phyloP scores from a whole-genome alignment of 2,888 invertebrate species.

The Xylocampa areola region DNA sequence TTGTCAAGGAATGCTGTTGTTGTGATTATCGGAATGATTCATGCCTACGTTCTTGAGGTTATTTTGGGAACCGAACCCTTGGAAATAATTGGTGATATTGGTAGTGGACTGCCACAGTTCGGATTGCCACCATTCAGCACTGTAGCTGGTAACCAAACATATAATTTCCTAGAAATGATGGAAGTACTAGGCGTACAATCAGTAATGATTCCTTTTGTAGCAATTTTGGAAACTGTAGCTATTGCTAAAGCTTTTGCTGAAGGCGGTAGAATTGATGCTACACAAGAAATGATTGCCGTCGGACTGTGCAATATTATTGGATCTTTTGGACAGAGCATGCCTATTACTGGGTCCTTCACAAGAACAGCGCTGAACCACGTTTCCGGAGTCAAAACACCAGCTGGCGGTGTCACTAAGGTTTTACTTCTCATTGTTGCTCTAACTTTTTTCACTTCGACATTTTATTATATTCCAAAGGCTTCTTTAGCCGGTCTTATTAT shows the following conservation, averaged over 20 bases:
- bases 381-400: constrained; percentile 95
- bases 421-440: constrained; percentile 94
- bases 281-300: constrained; percentile 97
- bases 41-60: constrained; percentile 87
- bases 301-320: constrained; percentile 95
- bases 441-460: constrained; percentile 94
- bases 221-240: constrained; percentile 93
- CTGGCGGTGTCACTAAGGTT: constrained; percentile 94
- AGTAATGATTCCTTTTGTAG: constrained; percentile 91
- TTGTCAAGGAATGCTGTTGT: constrained; percentile 94
- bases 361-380: constrained; percentile 97
- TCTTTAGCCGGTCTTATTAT: constrained; percentile 97
- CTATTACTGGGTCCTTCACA: constrained; percentile 95
- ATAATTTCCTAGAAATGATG: constrained; percentile 91
- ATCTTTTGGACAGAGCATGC: constrained; percentile 96
- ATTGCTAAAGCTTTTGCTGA: constrained; percentile 94
- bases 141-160: constrained; percentile 88
- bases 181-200: constrained; percentile 90
- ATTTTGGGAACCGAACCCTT: constrained; percentile 87
- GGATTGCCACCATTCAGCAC: constrained; percentile 92
- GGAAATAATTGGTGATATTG: constrained; percentile 91
- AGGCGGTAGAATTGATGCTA: constrained; percentile 94
- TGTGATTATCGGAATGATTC: constrained; percentile 92
- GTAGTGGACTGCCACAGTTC: constrained; percentile 93
- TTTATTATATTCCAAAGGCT: constrained; percentile 96